Base-by-base conservation (phyloP, 2,797 vertebrate genomes). In the Tarsius wallacei region DNA sequence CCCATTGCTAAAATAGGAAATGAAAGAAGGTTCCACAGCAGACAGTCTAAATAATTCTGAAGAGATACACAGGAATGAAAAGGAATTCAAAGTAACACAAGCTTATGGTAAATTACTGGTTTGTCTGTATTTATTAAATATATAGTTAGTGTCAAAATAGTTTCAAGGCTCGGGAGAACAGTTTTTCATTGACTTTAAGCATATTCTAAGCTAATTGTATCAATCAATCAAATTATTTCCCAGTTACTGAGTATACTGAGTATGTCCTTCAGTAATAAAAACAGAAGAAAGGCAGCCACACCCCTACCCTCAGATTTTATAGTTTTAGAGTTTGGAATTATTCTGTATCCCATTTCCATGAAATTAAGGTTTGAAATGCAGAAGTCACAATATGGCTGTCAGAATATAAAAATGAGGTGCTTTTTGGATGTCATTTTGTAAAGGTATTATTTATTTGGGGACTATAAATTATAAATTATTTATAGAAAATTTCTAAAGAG, bases 11-110 rank as follows among this genome's bases (percentile, higher is more conserved):
- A 97, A 59, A 89, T 97, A 91, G 96, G 91, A 97, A 94, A 96
- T 96, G 83, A 97, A 95, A 76, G 89, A 87, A 96, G 97, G 96
- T 24, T 73, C 42, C 0, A 66, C 42, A 68, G 59, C 47, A 59
- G 24, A 95, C 13, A 28, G 9, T 73, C 95, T 86, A 96, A 96
- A 53, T 76, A 33, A 92, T 90, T 96, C 96, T 96, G 94, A 96
- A 98, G 92, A 94, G 82, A 95, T 89, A 94, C 61, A 92, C 21
- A 87, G 87, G 64, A 78, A 92, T 64, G 81, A 31, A 90, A 93
- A 84, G 53, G 87, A 97, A 98, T 90, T 93, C 68, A 49, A 94
- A 98, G 71, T 76, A 96, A 93, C 96, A 87, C 73, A 68, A 91
- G 71, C 7, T 90, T 91, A 88, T 36, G 66, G 66, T 26, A 70